Percentiles rank a stretch among this genome's conserved stretches.
Evolutionary conservation across 2,888 invertebrate genomes (phyloP).

Genomic region (Physocephala rufipes): DNA sequence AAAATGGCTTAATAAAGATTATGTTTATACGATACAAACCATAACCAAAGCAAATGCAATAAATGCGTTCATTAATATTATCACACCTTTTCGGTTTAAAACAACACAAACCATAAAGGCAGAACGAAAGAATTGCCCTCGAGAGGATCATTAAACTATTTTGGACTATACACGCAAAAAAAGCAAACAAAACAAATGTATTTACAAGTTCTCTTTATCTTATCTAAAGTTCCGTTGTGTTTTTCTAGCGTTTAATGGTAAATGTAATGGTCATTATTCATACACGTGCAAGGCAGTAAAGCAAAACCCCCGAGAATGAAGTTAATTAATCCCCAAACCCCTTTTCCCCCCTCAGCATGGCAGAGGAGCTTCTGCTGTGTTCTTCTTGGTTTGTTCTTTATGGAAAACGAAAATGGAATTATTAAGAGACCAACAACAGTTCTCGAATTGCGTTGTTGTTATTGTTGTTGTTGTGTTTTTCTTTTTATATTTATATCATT

Average conservation of each 20-base stretch:
- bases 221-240: slow-evolving; percentile 41
- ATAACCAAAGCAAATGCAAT: too few species aligned
- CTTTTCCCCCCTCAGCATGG: neutral
- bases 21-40: too few species aligned
- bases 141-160: slow-evolving; percentile 1
- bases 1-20: too few species aligned
- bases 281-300: too few species aligned
- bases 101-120: too few species aligned
- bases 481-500: slow-evolving; percentile 14
- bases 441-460: neutral
- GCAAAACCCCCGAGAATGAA: neutral
- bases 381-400: too few species aligned
- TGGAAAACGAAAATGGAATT: too few species aligned
- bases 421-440: too few species aligned
- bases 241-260: slow-evolving; percentile 40
- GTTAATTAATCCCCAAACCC: neutral
- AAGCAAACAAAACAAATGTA: neutral
- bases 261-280: slow-evolving; percentile 2
- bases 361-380: too few species aligned
- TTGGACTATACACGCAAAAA: neutral
- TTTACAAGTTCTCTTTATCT: slow-evolving; percentile 34
- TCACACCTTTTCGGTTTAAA: neutral
- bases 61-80: neutral
- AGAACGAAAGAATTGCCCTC: too few species aligned
- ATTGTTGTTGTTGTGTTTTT: neutral